A percentile compares a stretch with the other conserved stretches of the same genome.
Evolutionary conservation across 2,888 invertebrate species (phyloP).

Genomic region (Ganaspis brasiliensis): DNA sequence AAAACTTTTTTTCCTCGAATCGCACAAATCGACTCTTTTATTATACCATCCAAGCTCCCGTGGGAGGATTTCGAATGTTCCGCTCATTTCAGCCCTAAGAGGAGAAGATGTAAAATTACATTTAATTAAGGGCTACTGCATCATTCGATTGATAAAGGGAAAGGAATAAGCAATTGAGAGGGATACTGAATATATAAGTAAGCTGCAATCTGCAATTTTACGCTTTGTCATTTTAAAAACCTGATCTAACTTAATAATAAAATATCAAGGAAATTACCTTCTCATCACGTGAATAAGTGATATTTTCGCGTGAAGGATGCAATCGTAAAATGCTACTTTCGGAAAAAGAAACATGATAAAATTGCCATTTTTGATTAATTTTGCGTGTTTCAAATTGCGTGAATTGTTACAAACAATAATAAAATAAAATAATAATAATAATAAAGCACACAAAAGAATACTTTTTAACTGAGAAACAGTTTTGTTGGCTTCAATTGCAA

Average conservation of each 20-base stretch:
- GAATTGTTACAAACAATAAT: too few relatives aligned
- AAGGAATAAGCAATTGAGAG: slow-evolving; percentile 25
- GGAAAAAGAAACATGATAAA: background rate
- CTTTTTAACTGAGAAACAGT: too few relatives aligned
- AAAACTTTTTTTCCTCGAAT: slow-evolving; percentile 30
- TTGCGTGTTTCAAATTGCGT: too few relatives aligned
- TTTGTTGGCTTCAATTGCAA: too few relatives aligned
- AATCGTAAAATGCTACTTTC: background rate
- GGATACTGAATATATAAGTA: slow-evolving; percentile 19
- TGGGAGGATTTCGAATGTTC: slow-evolving; percentile 50
- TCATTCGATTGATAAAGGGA: slow-evolving; percentile 34
- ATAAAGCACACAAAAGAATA: too few relatives aligned
- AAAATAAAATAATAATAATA: too few relatives aligned
- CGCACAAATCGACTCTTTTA: slow-evolving; percentile 28
- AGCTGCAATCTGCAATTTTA: slow-evolving; percentile 28
- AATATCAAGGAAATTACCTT: background rate
- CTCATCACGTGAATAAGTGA: background rate
- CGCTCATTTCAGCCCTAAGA: slow-evolving; percentile 45
- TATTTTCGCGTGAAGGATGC: background rate
- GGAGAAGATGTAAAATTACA: slow-evolving; percentile 41
- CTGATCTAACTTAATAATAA: slow-evolving; percentile 19
- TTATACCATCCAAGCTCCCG: slow-evolving; percentile 30
- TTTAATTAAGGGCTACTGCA: slow-evolving; percentile 36
- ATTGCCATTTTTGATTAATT: background rate
- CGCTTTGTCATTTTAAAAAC: slow-evolving; percentile 34